Evolutionary conservation across 1,140 invertebrate genomes (phyloP).

Genomic region (Chrysomallon squamiferum): DNA sequence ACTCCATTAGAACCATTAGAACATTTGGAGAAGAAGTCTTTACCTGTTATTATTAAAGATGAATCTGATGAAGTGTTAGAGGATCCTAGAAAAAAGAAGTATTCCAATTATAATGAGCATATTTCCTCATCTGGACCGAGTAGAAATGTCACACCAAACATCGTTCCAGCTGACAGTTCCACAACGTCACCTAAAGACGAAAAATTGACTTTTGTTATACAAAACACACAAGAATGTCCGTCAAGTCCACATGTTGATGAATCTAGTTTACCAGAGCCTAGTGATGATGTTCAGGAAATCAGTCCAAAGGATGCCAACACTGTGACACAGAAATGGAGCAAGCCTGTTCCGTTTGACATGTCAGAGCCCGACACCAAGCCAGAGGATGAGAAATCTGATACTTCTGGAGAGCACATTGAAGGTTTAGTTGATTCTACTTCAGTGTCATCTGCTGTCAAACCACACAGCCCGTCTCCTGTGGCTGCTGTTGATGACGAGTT

Average conservation of each 20-base stretch:
- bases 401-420: background rate
- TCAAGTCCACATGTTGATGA: background rate
- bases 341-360: background rate
- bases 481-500: conserved; percentile 37
- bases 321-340: background rate
- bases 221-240: background rate
- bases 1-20: conserved; percentile 4
- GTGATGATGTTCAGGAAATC: conserved; percentile 1
- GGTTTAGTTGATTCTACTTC: conserved; percentile 1
- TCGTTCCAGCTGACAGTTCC: conserved; percentile 1
- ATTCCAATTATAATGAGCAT: background rate
- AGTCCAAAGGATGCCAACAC: background rate
- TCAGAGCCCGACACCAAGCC: background rate
- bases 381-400: background rate
- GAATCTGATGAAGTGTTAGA: conserved; percentile 26
- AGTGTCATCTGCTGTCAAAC: background rate
- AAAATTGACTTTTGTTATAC: conserved; percentile 5
- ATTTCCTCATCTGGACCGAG: background rate
- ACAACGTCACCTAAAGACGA: conserved; percentile 1
- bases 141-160: background rate
- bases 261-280: background rate
- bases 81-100: conserved; percentile 26
- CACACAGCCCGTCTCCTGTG: conserved; percentile 5
- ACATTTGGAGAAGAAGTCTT: conserved; percentile 6
- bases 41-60: conserved; percentile 12